Conservation (phyloP, 2,797 vertebrate genomes). For the Hipposideros larvatus region DNA sequence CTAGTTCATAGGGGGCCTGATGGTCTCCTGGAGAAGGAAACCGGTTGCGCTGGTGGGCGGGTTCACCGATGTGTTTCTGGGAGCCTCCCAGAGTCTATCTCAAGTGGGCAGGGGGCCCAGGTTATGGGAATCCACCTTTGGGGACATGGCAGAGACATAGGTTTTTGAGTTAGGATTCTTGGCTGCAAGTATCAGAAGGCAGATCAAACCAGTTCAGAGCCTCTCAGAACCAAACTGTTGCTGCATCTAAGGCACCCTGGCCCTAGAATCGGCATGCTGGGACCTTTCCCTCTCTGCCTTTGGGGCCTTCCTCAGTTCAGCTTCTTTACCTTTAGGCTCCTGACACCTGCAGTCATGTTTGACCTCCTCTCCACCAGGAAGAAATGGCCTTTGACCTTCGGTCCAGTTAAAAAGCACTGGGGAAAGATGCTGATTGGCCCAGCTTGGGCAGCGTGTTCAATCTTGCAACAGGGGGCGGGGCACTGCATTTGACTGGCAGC, state of each 20-base stretch:
- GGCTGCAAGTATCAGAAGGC: neutral
- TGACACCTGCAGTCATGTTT: neutral
- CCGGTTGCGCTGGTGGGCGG: too few relatives aligned
- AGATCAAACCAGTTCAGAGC: neutral
- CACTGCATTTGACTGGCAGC: neutral
- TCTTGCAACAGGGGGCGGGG: neutral
- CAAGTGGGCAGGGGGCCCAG: neutral
- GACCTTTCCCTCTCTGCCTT: neutral
- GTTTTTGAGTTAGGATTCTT: neutral
- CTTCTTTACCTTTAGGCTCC: neutral
- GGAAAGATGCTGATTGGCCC: neutral
- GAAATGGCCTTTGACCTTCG: neutral
- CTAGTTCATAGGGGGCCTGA: neutral
- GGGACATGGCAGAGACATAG: too few relatives aligned
- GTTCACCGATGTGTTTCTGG: too few relatives aligned
- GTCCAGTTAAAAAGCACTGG: neutral
- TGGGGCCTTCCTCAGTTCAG: neutral
- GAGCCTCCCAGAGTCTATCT: neutral
- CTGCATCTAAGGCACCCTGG: too few relatives aligned
- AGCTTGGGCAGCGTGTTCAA: neutral
- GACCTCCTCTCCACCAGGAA: neutral
- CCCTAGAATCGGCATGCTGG: accelerated
- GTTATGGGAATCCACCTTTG: neutral
- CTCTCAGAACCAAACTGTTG: neutral
- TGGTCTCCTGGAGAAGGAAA: neutral